A percentile compares a stretch with the other conserved stretches of the same genome.
Conservation (phyloP, 1,140 invertebrate genomes). For the Drosophila micromelanica region DNA sequence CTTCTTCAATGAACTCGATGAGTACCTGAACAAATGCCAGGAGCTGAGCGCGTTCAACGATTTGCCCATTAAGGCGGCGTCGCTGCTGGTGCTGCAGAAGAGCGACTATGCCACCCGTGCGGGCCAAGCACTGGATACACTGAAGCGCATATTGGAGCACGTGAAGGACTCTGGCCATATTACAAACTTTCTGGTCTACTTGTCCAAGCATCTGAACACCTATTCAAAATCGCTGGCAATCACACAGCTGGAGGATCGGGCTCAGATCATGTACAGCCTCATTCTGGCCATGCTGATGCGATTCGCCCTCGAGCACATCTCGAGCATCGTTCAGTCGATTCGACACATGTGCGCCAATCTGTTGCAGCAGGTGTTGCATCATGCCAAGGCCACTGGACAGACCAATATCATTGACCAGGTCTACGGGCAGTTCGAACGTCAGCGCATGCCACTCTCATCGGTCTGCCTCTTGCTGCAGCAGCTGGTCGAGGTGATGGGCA, state of each 20-base stretch:
- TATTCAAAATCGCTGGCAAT: constrained; percentile 48
- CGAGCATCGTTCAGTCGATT: constrained; percentile 84
- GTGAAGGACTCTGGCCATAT: constrained; percentile 16
- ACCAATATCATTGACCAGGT: constrained; percentile 20
- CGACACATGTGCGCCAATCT: constrained; percentile 85
- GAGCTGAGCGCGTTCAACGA: constrained; percentile 10
- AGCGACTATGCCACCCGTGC: background rate
- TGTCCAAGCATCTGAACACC: constrained; percentile 56
- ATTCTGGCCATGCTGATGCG: constrained; percentile 44
- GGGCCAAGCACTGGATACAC: constrained; percentile 23
- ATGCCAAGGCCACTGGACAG: background rate
- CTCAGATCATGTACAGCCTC: background rate
- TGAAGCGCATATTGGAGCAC: constrained; percentile 20
- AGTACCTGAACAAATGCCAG: constrained; percentile 26
- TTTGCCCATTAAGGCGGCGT: constrained; percentile 51
- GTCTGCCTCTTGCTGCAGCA: constrained; percentile 64
- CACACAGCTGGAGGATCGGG: background rate
- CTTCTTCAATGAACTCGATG: constrained; percentile 6
- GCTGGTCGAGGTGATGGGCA: constrained; percentile 48
- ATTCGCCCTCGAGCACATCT: constrained; percentile 85
- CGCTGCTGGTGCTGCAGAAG: constrained; percentile 44
- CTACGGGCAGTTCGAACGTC: constrained; percentile 41
- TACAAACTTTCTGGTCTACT: constrained; percentile 56
- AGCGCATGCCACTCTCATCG: constrained; percentile 29
- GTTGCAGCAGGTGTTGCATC: constrained; percentile 60